Evolutionary conservation across 2,888 invertebrate species (phyloP).

Genomic region (Luffia ferchaultella): DNA sequence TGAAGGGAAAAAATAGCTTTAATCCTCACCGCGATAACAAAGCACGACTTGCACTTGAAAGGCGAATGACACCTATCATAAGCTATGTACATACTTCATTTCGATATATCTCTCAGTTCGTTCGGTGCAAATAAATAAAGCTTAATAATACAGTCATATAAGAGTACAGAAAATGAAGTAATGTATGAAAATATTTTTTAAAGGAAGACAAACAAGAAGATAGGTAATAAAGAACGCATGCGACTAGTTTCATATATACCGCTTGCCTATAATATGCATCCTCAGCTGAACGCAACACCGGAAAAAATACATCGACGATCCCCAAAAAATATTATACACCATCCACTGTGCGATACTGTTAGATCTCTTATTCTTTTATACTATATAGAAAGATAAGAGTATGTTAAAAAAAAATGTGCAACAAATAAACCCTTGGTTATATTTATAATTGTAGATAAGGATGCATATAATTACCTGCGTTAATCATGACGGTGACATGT

Average conservation of each 20-base stretch:
- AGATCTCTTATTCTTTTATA: constrained; percentile 31
- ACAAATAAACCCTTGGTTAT: no score
- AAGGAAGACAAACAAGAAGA: no score
- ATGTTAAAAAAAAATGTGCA: constrained; percentile 27
- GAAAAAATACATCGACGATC: constrained; percentile 13
- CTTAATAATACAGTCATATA: no score
- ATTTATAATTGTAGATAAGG: constrained; percentile 27
- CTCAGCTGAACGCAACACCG: constrained; percentile 42
- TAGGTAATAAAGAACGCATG: neutral
- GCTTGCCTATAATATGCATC: constrained; percentile 64
- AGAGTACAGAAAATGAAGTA: no score
- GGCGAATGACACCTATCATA: no score
- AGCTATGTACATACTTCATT: no score
- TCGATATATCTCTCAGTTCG: no score
- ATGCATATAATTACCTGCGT: constrained; percentile 71
- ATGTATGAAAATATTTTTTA: no score
- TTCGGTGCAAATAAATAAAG: no score
- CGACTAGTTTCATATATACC: constrained; percentile 23
- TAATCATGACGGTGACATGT: constrained; percentile 87
- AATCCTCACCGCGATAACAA: no score
- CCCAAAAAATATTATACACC: constrained; percentile 22
- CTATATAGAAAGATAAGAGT: constrained; percentile 9
- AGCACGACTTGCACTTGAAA: no score
- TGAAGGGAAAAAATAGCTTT: no score
- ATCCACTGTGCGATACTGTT: constrained; percentile 55